Base-by-base conservation (phyloP, 1,140 invertebrate genomes). In the Antheraea mylitta region DNA sequence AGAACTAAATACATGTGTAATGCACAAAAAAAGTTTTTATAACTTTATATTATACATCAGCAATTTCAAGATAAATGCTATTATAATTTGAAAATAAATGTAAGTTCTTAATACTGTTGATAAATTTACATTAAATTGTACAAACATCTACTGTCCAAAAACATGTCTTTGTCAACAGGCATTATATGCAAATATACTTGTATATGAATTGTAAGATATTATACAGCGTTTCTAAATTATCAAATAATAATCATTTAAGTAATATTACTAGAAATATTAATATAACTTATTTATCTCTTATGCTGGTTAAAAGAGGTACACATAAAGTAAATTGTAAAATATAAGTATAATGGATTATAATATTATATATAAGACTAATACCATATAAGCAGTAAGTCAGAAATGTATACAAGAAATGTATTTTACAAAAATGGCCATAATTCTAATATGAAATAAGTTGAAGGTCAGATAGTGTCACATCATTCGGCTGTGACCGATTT, bases 291-390 rank as follows among this genome's bases (percentile, higher is more conserved):
- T 72, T 71, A 79, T 78, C 78, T 79, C 68, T 78, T 83, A 86
- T 83, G 86, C 86, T 90, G 87, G 86, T 90, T 89, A 89, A 80
- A 78, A 79, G 86, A 87, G 87, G 86, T 88, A 86, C 87, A 90
- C 83, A 80, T 87, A 78, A 75, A 72, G 79, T 87, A 86, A 83
- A 84, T 80, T 87, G 84, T 89, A 88, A 85, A 85, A 80, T 76
- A 79, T 78, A 75, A 68, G 68, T 64, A 65, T 53, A 53, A 53
- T 53, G 45, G 45, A 53, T 53, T 16, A 53, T 53, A 53, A 16
- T 53, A 13, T 13, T 70, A 67, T 59, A 72, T 63, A 62, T 72
- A 69, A 69, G 19, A 42, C 59, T 68, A 58, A 70, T 67, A 68
- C 69, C 68, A 74, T 74, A 61, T 61, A 67, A 60, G n/a, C 6